A percentile compares a stretch with the other conserved stretches of the same genome.
These are phyloP conservation scores for Nothocercus julius DNA, from an alignment of 2,113 vertebrate species.

Conservation along the genomic window DNA sequence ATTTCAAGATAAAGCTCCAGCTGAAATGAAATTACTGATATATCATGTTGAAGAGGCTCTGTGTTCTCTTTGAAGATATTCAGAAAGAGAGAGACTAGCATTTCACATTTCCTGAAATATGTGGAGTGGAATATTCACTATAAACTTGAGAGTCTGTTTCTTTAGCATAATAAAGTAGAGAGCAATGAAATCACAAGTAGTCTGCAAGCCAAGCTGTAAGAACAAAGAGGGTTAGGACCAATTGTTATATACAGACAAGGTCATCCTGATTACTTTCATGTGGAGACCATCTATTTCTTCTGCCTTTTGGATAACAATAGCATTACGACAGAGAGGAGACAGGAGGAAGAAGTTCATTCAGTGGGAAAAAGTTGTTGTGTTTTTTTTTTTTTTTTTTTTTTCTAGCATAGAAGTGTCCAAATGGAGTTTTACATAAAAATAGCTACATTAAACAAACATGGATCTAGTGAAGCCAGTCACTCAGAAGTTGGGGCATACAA, in stretches of 20 bases:
- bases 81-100: not conserved
- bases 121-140: not conserved
- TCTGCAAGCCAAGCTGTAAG: not conserved
- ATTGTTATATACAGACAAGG: not conserved
- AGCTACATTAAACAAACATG: not conserved
- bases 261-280: not conserved
- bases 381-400: no score
- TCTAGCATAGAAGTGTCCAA: not conserved
- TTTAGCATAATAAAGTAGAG: not conserved
- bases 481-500: not conserved
- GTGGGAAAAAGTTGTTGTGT: no score
- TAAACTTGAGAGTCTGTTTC: not conserved
- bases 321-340: not conserved
- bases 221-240: not conserved
- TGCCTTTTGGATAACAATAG: not conserved
- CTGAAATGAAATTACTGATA: not conserved
- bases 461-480: not conserved
- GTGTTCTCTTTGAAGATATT: not conserved
- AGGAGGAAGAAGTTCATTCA: not conserved
- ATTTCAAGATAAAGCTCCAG: not conserved
- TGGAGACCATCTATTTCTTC: not conserved
- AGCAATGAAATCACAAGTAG: not conserved
- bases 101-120: not conserved
- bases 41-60: not conserved
- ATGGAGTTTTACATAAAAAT: not conserved